These are phyloP conservation scores for Anthopleura sola DNA, from an alignment of 64 coral and sea anemone species.

Conservation along the genomic window DNA sequence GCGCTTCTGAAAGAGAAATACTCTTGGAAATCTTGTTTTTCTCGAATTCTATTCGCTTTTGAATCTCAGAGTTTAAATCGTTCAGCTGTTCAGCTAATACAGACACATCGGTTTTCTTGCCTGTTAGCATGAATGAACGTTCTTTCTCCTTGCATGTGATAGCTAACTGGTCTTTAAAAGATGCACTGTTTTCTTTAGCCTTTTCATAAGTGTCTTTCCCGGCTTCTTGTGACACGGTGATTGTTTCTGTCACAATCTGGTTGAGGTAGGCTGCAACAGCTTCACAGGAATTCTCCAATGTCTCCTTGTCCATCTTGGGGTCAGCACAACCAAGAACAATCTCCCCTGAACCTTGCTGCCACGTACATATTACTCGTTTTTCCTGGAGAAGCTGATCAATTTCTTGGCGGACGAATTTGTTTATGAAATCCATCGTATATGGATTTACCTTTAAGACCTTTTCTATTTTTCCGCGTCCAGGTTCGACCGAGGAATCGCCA, in stretches of 20 bases:
- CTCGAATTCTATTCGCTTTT: background rate
- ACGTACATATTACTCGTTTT: too few species aligned
- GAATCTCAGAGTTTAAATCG: background rate
- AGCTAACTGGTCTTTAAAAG: background rate
- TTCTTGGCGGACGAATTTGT: too few species aligned
- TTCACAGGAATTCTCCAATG: background rate
- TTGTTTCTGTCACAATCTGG: background rate
- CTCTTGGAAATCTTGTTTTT: slow-evolving; percentile 29
- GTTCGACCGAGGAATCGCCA: too few species aligned
- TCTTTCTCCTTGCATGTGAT: background rate
- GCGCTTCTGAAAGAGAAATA: background rate
- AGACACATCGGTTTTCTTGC: background rate
- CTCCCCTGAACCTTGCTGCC: too few species aligned
- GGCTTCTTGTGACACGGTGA: background rate
- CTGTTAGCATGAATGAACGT: background rate
- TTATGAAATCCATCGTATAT: too few species aligned
- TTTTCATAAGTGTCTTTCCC: background rate
- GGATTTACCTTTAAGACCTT: too few species aligned
- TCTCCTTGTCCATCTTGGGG: background rate
- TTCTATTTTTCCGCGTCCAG: too few species aligned
- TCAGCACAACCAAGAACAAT: too few species aligned
- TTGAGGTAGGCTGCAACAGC: background rate
- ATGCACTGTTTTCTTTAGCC: background rate
- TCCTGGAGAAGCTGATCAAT: too few species aligned
- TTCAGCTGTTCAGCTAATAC: background rate